Conservation (phyloP, 2,888 invertebrate species). For the Perizoma affinitatum region DNA sequence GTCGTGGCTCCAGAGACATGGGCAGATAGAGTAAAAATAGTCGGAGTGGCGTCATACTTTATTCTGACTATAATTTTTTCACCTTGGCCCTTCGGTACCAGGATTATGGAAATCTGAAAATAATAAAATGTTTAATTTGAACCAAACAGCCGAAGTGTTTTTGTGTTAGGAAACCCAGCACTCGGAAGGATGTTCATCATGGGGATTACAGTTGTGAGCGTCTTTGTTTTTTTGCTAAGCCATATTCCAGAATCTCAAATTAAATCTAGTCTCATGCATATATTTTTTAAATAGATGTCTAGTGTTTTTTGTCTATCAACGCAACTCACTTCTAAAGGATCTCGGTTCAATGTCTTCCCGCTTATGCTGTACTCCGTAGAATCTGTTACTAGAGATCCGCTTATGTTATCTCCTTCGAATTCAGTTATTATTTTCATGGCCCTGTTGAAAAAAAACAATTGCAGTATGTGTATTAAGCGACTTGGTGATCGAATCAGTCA, state of each 20-base stretch:
- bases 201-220: too few species aligned
- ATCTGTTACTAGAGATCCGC: constrained; percentile 70
- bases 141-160: too few species aligned
- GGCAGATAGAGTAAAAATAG: constrained; percentile 58
- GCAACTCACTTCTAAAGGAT: constrained; percentile 68
- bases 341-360: constrained; percentile 65
- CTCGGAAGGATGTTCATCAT: too few species aligned
- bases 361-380: constrained; percentile 66
- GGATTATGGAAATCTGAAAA: constrained; percentile 59
- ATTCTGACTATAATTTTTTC: constrained; percentile 58
- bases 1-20: constrained; percentile 59
- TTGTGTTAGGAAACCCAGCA: too few species aligned
- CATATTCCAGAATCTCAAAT: too few species aligned
- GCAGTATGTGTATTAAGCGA: too few species aligned
- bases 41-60: constrained; percentile 52
- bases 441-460: constrained; percentile 44
- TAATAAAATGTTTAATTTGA: not conserved
- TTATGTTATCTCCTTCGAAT: constrained; percentile 66
- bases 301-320: too few species aligned
- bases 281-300: too few species aligned
- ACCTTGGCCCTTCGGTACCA: constrained; percentile 70
- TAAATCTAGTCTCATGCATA: too few species aligned
- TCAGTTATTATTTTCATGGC: constrained; percentile 72
- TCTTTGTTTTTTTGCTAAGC: too few species aligned
- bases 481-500: too few species aligned